Base-by-base conservation (phyloP, 2,797 vertebrate species). In the Prunella strophiata region DNA sequence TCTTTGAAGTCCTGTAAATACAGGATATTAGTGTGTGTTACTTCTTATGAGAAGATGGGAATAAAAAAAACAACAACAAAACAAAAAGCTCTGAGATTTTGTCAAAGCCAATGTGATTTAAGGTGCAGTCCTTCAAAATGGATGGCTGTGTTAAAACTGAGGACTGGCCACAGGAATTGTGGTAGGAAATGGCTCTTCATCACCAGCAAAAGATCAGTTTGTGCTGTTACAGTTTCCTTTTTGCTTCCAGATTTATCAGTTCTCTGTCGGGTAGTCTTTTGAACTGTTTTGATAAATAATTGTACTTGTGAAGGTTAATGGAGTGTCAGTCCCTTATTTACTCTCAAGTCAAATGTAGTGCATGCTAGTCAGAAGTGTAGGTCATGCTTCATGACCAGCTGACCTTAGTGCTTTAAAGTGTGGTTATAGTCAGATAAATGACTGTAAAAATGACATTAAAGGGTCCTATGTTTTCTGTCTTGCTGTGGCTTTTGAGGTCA, bases 251-350 rank as follows among this genome's bases (percentile, higher is more conserved):
- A 87, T 94, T 95, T 94, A 71, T 91, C 90, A 79, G 54, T 91
- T 92, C 78, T 94, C 65, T 75, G 29, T 94, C 4, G 61, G 67
- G 42, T 66, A 81, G 50, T 89, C 89, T 93, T 88, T 96, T 96
- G 93, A 96, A 92, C 78, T 95, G 90, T 97, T 97, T 95, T 97
- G 96, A 96, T 96, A 97, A 96, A 97, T 97, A 97, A 96, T 96
- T 97, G 85, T 93, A 78, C 92, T 96, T 96, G 78, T 89, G 94
- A 96, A 97, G 97, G 97, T 97, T 97, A 97, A 97, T 97, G 89
- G 91, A 95, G 91, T 96, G 85, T 88, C 89, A 87, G 89, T 97
- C 95, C 82, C 89, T 96, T 96, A 95, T 95, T 97, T 97, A 95
- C 65, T 95, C 95, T 93, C 89, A 83, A 94, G 90, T 95, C 78